These are phyloP conservation scores for Netelia virgata DNA, from an alignment of 2,888 invertebrate species.

Conservation along the genomic window DNA sequence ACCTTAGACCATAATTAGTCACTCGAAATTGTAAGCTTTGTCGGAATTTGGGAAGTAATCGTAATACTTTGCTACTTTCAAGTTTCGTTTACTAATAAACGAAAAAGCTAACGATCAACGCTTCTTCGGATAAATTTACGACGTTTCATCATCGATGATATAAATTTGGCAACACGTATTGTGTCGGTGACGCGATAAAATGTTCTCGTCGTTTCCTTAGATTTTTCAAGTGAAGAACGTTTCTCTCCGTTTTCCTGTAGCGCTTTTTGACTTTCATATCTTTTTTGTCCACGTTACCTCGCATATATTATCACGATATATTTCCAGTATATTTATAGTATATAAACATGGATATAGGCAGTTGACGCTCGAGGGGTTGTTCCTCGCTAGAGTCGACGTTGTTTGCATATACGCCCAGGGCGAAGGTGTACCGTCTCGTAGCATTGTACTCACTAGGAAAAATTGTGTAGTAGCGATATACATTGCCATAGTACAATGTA, in stretches of 20 bases:
- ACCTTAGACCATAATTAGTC: no score
- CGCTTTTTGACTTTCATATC: neutral
- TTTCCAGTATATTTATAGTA: conserved; percentile 6
- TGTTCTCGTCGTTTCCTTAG: no score
- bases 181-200: no score
- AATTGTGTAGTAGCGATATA: conserved; percentile 43
- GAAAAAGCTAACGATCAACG: no score
- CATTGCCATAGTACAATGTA: neutral
- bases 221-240: neutral
- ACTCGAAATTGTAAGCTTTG: no score
- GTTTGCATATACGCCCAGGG: conserved; percentile 56
- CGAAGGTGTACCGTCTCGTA: conserved; percentile 59
- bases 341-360: conserved; percentile 45
- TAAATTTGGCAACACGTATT: no score
- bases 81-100: no score
- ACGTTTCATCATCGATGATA: no score
- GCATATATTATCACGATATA: neutral
- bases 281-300: neutral
- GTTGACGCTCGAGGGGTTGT: conserved; percentile 50
- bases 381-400: conserved; percentile 49
- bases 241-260: conserved; percentile 8
- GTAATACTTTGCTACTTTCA: no score
- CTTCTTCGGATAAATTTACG: no score
- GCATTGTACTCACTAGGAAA: conserved; percentile 46
- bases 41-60: no score